Conservation (phyloP, 2,888 invertebrate genomes). For the Chrysolina haemoptera region DNA sequence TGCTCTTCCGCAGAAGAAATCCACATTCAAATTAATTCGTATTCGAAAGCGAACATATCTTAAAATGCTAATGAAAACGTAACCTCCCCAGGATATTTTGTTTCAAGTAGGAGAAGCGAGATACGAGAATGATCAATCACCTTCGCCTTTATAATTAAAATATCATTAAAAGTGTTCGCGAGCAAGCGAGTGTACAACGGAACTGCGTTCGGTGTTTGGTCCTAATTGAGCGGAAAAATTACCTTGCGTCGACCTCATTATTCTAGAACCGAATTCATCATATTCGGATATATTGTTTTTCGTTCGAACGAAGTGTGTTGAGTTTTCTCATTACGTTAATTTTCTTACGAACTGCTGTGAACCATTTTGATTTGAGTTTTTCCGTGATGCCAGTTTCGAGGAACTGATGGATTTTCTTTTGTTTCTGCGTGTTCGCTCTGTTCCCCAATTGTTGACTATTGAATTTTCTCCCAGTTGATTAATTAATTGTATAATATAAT, state of each 20-base stretch:
- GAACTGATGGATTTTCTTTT: too few species aligned
- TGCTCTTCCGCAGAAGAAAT: conserved; percentile 1
- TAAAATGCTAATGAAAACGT: conserved; percentile 23
- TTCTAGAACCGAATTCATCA: background rate
- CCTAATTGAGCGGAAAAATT: conserved; percentile 20
- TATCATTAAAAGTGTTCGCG: conserved; percentile 28
- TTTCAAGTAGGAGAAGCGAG: conserved; percentile 19
- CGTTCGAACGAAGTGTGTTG: too few species aligned
- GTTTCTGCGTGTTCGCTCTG: too few species aligned
- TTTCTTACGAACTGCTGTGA: too few species aligned
- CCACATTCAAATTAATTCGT: conserved; percentile 16
- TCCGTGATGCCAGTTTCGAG: too few species aligned
- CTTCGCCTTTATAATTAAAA: conserved; percentile 32
- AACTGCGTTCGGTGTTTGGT: background rate
- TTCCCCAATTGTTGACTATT: too few species aligned
- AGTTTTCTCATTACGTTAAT: too few species aligned
- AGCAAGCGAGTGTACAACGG: conserved; percentile 6
- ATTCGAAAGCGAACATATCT: conserved; percentile 2
- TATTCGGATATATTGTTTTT: background rate
- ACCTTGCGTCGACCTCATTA: conserved; percentile 5
- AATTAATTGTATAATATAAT: too few species aligned
- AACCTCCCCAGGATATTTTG: conserved; percentile 22
- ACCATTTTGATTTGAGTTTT: too few species aligned
- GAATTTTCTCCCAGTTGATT: too few species aligned
- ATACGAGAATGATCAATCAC: conserved; percentile 28